phyloP scores from a whole-genome alignment of 2,888 invertebrate genomes.

The Cantharis lateralis region DNA sequence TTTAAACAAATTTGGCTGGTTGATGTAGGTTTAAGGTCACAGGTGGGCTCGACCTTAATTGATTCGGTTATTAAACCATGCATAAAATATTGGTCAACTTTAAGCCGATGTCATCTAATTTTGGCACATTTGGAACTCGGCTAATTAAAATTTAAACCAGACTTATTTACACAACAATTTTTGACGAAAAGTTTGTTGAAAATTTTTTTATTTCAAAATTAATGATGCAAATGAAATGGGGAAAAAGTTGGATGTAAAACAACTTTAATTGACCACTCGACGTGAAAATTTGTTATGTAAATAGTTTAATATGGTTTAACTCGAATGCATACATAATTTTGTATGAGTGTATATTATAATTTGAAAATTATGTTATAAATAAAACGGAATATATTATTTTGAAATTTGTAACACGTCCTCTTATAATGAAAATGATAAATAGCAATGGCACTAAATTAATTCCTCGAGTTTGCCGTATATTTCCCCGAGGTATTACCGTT shows the following conservation, averaged over 20 bases:
- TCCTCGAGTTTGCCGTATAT: slow-evolving; percentile 2
- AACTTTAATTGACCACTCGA: neutral
- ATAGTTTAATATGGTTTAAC: neutral
- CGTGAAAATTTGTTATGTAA: neutral
- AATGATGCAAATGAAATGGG: neutral
- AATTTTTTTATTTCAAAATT: neutral
- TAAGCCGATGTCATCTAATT: neutral
- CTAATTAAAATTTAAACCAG: neutral
- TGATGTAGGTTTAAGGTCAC: neutral
- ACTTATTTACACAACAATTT: neutral
- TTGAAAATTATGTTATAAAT: neutral
- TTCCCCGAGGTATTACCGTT: slow-evolving; percentile 3
- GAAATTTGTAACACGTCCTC: slow-evolving; percentile 3
- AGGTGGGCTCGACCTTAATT: neutral
- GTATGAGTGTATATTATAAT: neutral
- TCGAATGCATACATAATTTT: neutral
- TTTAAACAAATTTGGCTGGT: neutral
- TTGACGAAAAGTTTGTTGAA: neutral
- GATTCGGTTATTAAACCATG: neutral
- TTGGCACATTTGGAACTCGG: neutral
- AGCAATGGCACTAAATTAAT: slow-evolving; percentile 4
- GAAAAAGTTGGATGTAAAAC: neutral
- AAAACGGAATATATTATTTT: neutral
- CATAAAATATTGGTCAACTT: neutral
- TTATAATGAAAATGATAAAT: slow-evolving; percentile 3